Percentiles rank a stretch among this genome's conserved stretches.
phyloP scores from a whole-genome alignment of 2,797 vertebrate species.

The Cossypha dichroa region DNA sequence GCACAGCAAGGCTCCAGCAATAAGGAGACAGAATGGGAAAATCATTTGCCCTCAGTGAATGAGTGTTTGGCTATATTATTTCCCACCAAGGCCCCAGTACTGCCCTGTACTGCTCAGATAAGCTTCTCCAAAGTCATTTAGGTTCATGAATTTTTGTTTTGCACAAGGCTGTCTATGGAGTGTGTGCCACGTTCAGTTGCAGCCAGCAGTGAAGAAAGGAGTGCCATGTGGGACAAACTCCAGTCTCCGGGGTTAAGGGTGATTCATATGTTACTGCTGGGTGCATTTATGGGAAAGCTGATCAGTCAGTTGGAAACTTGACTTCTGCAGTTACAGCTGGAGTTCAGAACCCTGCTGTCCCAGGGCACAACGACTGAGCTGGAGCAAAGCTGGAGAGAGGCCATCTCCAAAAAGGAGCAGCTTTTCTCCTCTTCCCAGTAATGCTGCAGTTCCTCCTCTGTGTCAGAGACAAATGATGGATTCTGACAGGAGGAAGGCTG shows the following conservation, averaged over 20 bases:
- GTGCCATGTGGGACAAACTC: rapidly evolving
- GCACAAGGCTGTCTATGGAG: neutral
- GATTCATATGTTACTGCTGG: rapidly evolving
- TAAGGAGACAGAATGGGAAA: neutral
- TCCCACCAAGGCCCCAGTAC: neutral
- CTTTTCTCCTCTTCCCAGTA: neutral
- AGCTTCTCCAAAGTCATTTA: neutral
- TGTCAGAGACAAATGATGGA: neutral
- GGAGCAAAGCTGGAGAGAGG: neutral
- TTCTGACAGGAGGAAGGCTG: neutral
- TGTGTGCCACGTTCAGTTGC: neutral
- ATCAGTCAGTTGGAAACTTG: neutral
- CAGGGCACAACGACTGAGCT: neutral
- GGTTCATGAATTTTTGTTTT: neutral
- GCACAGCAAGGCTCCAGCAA: neutral
- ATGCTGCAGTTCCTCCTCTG: neutral
- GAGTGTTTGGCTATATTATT: neutral
- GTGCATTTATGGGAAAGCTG: neutral
- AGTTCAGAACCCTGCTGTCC: neutral
- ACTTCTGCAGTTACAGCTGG: neutral
- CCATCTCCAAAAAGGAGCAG: neutral
- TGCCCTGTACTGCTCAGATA: neutral
- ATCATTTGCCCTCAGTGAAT: neutral
- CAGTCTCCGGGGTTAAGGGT: rapidly evolving
- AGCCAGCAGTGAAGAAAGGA: neutral